A percentile compares a stretch with the other conserved stretches of the same genome.
Conservation (phyloP, 2,113 vertebrate species). For the Miniopterus natalensis region DNA sequence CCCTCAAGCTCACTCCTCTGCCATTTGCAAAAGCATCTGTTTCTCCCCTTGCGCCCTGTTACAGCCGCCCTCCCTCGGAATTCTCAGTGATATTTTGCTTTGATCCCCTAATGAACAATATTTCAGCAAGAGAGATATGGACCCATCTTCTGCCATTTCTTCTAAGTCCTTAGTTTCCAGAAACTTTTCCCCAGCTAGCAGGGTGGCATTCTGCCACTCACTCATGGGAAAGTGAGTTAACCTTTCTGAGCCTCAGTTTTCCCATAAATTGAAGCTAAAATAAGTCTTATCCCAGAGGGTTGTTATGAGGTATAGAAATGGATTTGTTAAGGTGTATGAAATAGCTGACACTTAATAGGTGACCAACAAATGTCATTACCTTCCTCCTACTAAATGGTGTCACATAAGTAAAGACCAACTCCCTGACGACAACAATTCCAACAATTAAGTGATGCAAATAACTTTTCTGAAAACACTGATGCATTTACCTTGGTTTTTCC, state of each 20-base stretch:
- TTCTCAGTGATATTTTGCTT: conserved; percentile 15
- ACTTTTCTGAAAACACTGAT: neutral
- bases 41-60: neutral
- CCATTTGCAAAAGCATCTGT: conserved; percentile 19
- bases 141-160: neutral
- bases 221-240: neutral
- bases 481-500: neutral
- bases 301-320: neutral
- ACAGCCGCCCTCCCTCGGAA: neutral
- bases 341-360: neutral
- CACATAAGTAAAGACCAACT: neutral
- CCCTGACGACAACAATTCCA: neutral
- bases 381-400: neutral
- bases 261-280: conserved; percentile 23
- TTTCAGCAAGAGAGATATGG: neutral
- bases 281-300: neutral
- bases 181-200: neutral
- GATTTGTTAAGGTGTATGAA: neutral
- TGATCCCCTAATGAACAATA: neutral
- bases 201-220: neutral
- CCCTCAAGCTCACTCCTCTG: neutral
- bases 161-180: neutral
- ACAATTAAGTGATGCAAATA: neutral
- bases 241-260: neutral
- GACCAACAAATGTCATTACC: neutral